Conservation (phyloP, 2,113 vertebrate species). For the Poeciliopsis turrubarensis region DNA sequence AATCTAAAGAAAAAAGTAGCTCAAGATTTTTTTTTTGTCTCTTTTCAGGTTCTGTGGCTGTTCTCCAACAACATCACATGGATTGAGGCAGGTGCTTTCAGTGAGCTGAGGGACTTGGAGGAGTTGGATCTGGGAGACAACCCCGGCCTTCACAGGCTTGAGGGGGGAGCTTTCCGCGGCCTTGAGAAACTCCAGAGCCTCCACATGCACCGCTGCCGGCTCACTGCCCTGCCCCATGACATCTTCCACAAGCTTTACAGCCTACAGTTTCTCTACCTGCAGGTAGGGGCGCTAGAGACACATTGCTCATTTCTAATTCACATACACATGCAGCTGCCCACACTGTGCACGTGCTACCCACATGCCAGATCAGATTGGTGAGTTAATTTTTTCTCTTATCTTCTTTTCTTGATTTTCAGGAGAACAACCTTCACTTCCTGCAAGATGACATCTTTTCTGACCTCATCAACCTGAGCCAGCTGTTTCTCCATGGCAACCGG, state of each 20-base stretch:
- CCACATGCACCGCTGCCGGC: constrained; percentile 94
- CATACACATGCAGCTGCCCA: constrained; percentile 23
- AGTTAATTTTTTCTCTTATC: neutral
- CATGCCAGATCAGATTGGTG: neutral
- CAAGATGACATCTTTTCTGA: constrained; percentile 96
- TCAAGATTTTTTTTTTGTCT: neutral
- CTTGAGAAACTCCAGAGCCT: constrained; percentile 94
- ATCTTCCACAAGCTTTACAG: constrained; percentile 94
- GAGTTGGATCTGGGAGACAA: constrained; percentile 98
- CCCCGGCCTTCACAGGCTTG: constrained; percentile 87
- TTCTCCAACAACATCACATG: constrained; percentile 97
- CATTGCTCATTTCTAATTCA: constrained; percentile 7
- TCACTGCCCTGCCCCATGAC: constrained; percentile 89
- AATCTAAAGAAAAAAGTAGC: neutral
- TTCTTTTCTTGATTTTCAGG: constrained; percentile 69
- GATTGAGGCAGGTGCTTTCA: constrained; percentile 94
- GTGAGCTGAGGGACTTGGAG: constrained; percentile 93
- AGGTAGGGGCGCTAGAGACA: constrained; percentile 60
- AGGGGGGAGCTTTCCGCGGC: constrained; percentile 92
- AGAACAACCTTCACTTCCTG: constrained; percentile 93
- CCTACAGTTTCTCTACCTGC: constrained; percentile 97
- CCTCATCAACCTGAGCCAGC: constrained; percentile 95
- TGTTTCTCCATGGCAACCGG: constrained; percentile 95
- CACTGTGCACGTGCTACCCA: neutral
- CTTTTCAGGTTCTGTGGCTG: constrained; percentile 90